phyloP scores from a whole-genome alignment of 2,113 vertebrate species.

The Equus quagga region DNA sequence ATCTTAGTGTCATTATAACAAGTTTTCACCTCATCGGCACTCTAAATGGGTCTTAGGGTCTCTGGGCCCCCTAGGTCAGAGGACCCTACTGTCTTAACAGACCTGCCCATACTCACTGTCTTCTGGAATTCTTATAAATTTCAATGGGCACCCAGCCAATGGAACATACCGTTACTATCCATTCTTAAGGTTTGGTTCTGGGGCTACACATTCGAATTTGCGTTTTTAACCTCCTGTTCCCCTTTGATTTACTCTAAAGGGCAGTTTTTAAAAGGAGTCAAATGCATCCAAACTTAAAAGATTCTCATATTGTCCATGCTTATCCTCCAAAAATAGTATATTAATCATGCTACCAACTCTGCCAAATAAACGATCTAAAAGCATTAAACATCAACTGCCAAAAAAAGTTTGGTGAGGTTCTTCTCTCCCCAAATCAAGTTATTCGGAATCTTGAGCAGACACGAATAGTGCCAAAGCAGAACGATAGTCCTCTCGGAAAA shows the following conservation, averaged over 20 bases:
- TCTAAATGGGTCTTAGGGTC: neutral
- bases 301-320: neutral
- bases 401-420: neutral
- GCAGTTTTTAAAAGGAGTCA: too few species aligned
- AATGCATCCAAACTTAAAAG: neutral
- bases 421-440: constrained; percentile 23
- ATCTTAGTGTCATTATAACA: neutral
- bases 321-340: neutral
- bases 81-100: neutral
- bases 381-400: neutral
- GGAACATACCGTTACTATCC: neutral
- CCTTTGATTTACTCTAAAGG: too few species aligned
- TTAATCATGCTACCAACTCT: neutral
- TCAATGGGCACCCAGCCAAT: neutral
- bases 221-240: too few species aligned
- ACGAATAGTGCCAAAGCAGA: neutral
- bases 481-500: neutral
- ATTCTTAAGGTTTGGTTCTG: neutral
- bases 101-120: neutral
- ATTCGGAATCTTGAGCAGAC: neutral
- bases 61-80: neutral
- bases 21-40: neutral
- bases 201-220: neutral
- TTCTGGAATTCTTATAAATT: neutral
- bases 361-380: neutral